These are phyloP conservation scores for Erynnis tages DNA, from an alignment of 2,888 invertebrate species.

Conservation along the genomic window DNA sequence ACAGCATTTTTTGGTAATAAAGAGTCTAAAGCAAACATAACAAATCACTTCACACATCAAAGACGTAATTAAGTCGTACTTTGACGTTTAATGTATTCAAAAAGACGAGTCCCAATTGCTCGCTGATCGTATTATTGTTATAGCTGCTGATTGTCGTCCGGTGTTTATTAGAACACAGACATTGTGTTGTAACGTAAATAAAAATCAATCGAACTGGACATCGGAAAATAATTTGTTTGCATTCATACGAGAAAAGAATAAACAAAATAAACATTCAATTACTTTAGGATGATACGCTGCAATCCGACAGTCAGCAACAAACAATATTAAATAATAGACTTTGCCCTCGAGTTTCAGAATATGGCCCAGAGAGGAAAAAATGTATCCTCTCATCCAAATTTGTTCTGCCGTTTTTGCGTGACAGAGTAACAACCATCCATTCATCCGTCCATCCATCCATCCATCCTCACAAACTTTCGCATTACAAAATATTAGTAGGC, in stretches of 20 bases:
- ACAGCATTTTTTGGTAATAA: no score
- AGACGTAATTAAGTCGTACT: neutral
- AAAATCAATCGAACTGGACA: slow-evolving; percentile 51
- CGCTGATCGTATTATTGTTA: slow-evolving; percentile 34
- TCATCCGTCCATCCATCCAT: no score
- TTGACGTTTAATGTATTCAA: slow-evolving; percentile 12
- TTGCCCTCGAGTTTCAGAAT: no score
- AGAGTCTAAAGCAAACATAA: no score
- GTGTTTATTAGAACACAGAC: slow-evolving; percentile 64
- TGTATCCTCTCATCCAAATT: no score
- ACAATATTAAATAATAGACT: no score
- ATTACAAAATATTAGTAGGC: slow-evolving; percentile 17
- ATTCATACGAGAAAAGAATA: slow-evolving; percentile 48
- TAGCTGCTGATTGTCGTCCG: slow-evolving; percentile 47
- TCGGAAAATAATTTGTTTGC: slow-evolving; percentile 67
- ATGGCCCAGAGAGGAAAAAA: no score
- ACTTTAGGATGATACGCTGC: slow-evolving; percentile 32
- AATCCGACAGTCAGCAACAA: neutral
- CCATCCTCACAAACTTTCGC: no score
- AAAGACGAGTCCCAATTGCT: slow-evolving; percentile 40
- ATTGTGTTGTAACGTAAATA: slow-evolving; percentile 60
- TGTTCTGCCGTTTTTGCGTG: no score
- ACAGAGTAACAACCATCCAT: no score
- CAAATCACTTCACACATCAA: no score
- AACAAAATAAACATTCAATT: slow-evolving; percentile 39